Conservation (phyloP, 2,888 invertebrate species). For the Troilus luridus region DNA sequence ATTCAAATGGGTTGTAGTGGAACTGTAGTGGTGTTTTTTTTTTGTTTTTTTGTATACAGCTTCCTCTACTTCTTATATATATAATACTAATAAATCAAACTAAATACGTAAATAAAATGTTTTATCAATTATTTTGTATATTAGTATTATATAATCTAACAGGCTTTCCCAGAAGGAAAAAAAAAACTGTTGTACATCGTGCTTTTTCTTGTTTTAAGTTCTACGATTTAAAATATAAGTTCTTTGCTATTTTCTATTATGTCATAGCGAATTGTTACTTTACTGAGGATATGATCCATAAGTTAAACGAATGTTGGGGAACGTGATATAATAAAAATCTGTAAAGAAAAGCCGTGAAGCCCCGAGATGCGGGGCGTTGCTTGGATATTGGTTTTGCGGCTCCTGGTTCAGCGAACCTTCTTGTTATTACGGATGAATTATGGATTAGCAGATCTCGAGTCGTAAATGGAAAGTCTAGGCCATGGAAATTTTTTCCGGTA, state of each 20-base stretch:
- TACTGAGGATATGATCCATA: background rate
- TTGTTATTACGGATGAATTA: conserved; percentile 23
- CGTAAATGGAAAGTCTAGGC: conserved; percentile 21
- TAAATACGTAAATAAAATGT: no score
- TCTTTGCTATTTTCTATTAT: background rate
- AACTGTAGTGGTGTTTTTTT: no score
- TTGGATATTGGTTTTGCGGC: conserved; percentile 27
- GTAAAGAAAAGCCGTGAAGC: background rate
- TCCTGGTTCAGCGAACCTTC: conserved; percentile 20
- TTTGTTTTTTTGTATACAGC: no score
- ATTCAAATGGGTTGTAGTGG: no score
- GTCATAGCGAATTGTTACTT: background rate
- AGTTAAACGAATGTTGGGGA: background rate
- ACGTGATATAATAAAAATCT: background rate
- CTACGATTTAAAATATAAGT: background rate
- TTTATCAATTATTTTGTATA: no score
- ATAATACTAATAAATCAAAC: no score
- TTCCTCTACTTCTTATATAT: no score
- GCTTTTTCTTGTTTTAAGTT: no score
- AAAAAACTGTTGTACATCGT: no score
- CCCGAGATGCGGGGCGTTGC: background rate
- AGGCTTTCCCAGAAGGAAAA: no score
- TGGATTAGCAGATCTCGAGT: conserved; percentile 20
- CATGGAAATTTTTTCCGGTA: conserved; percentile 9
- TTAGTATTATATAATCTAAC: no score